Base-by-base conservation (phyloP, 1,140 invertebrate species). In the Brachionus plicatilis region DNA sequence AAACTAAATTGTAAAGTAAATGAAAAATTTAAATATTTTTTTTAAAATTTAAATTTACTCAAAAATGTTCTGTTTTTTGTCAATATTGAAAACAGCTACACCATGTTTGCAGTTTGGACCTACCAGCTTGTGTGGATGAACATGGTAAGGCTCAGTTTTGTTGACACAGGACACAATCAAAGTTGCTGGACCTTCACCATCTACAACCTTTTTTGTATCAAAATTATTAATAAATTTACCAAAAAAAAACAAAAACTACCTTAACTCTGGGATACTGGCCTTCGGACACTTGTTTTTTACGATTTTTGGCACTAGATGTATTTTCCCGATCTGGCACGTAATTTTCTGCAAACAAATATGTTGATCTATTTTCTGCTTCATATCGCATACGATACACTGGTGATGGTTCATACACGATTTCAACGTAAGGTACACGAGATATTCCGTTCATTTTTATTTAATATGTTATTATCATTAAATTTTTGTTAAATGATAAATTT, bases 361-460 rank as follows among this genome's bases (percentile, higher is more conserved):
- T 76, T 27, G 27, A 47, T 47, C 72, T 29, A 29, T 76, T 76
- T 76, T 76, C 72, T 6, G 72, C 72, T 76, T 76, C 45, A 50
- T 76, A 76, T 76, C 72, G 50, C 72, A 76, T 76, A 14, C 72
- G 72, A 50, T 76, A 76, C 0, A 76, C 45, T 4, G 72, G 20
- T 3, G 43, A 50, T 76, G 72, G 72, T 20, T 76, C 17, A 29
- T 50, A 50, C 2, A 76, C 45, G 14, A 76, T 76, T 76, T 76
- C 47, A n/a, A 14, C 72, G 24, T 50, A 50, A 12, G 72, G 72
- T 76, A 76, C 24, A 45, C 43, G 43, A n/a, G 12, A 1, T 27
- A 47, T 11, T 50, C 9, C 27, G 43, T 17, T 50, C n/a, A 45
- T 45, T 45, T 20, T 47, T 20, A 45, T 45, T 45, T 11, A 75